Evolutionary conservation across 1,140 invertebrate genomes (phyloP).

Genomic region (Drosophila kepulauana): DNA sequence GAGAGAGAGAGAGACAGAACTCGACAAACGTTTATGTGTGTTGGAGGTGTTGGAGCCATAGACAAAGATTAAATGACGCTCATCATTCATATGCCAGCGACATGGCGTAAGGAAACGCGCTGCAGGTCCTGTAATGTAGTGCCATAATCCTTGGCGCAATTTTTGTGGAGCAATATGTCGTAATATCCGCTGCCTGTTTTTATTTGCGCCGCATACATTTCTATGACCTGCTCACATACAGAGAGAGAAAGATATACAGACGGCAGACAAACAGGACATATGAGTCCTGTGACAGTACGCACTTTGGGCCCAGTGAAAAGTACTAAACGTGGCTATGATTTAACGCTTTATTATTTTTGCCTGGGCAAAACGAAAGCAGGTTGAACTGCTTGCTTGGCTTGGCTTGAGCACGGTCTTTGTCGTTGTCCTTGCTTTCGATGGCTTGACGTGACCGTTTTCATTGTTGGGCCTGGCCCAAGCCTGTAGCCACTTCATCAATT

Average conservation of each 20-base stretch:
- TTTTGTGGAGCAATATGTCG: slow-evolving; percentile 78
- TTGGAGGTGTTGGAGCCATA: slow-evolving; percentile 76
- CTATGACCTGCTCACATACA: slow-evolving; percentile 47
- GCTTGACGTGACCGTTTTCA: slow-evolving; percentile 64
- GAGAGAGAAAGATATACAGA: neutral
- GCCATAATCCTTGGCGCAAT: slow-evolving; percentile 81
- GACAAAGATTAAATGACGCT: slow-evolving; percentile 82
- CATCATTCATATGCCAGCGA: slow-evolving; percentile 78
- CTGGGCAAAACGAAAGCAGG: slow-evolving; percentile 15
- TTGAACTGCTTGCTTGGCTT: neutral
- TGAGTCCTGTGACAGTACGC: slow-evolving; percentile 30
- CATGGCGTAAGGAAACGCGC: slow-evolving; percentile 16
- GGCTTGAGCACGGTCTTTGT: slow-evolving; percentile 1
- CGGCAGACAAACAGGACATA: slow-evolving; percentile 10
- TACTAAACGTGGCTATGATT: slow-evolving; percentile 82
- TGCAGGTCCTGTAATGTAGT: slow-evolving; percentile 74
- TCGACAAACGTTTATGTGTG: slow-evolving; percentile 51
- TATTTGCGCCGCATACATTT: slow-evolving; percentile 70
- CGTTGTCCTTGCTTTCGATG: neutral
- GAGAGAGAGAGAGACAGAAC: neutral
- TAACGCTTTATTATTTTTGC: slow-evolving; percentile 81
- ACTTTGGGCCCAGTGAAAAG: slow-evolving; percentile 64
- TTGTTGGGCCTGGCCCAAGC: slow-evolving; percentile 20
- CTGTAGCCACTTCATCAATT: slow-evolving; percentile 83
- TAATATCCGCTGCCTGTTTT: slow-evolving; percentile 78